These are phyloP conservation scores for Hoplostethus mediterraneus DNA, from an alignment of 2,797 vertebrate genomes.

Conservation along the genomic window DNA sequence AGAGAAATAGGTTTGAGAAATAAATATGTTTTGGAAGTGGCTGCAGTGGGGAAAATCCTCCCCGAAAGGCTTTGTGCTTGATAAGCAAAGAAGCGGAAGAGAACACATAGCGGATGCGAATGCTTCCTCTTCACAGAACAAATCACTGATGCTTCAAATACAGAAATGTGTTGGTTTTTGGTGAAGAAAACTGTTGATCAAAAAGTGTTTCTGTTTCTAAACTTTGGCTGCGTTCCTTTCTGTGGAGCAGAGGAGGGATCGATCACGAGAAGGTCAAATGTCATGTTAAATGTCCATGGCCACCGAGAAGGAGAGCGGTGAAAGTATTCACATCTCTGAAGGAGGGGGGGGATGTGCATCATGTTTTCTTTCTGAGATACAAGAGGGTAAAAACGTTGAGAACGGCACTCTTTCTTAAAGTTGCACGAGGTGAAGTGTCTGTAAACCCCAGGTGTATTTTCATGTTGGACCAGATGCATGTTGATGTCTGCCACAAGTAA, in stretches of 20 bases:
- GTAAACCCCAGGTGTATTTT: too few relatives aligned
- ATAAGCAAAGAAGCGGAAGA: too few relatives aligned
- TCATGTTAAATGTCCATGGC: slow-evolving; percentile 61
- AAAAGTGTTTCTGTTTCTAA: slow-evolving; percentile 28
- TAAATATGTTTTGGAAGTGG: too few relatives aligned
- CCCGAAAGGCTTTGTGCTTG: too few relatives aligned
- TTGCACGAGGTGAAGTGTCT: background rate
- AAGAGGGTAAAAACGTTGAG: slow-evolving; percentile 2
- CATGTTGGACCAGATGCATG: too few relatives aligned
- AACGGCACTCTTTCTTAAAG: background rate
- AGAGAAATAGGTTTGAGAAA: too few relatives aligned
- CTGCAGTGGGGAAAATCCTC: too few relatives aligned
- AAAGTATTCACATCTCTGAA: slow-evolving; percentile 24
- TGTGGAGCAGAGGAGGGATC: slow-evolving; percentile 7
- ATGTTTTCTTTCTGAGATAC: slow-evolving; percentile 19
- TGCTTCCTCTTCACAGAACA: background rate
- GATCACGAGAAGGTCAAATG: slow-evolving; percentile 62
- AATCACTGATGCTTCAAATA: background rate
- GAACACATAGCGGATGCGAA: too few relatives aligned
- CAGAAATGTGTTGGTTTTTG: background rate
- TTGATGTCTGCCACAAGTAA: too few relatives aligned
- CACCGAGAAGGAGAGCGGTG: background rate
- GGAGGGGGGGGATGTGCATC: slow-evolving; percentile 10
- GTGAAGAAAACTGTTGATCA: background rate
- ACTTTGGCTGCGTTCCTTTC: slow-evolving; percentile 11